Base-by-base conservation (phyloP, 2,888 invertebrate species). In the Ochlodes sylvanus region DNA sequence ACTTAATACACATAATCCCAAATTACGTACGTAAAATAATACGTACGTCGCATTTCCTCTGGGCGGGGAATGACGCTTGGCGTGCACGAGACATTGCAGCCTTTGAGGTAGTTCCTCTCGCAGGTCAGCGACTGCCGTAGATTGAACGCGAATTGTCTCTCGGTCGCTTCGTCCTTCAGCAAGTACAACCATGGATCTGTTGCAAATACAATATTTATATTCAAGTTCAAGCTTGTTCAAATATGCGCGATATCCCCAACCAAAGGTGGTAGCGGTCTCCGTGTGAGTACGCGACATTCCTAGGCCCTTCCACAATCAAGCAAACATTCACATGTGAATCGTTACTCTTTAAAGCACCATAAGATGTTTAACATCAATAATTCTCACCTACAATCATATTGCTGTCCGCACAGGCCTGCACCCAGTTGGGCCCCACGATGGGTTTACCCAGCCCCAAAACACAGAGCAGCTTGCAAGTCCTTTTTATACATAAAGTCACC, bases 401-500 rank as follows among this genome's bases (percentile, higher is more conserved):
- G 9, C 77, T 79, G 55, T 90, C 87, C 0, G 72, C 78, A 50
- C 93, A 92, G 10, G 90, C 92, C 65, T 90, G 88, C 44, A 93
- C 87, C 93, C 93, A 92, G 58, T 62, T 61, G 0, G 85, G 84
- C 0, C 92, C 92, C 0, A 95, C 95, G 44, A 96, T 94, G 0
- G 95, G 95, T 78, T 92, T 90, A 55, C 94, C 95, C 52, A 94
- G 89, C 0, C 95, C 95, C 60, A 95, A 87, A 0, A 95, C 95
- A 32, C 94, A 90, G 17, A 95, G 81, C 72, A 95, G 78, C 82
- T 95, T 95, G 76, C 93, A 94, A 0, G 95, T 95, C 3, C 95
- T 87, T 79, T 91, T 94, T 7, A 95, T 87, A 55, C 88, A 85
- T 73, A 91, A 82, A 15, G 95, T 95, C 64, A 95, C 83, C 52